phyloP scores from a whole-genome alignment of 2,888 invertebrate species.

The Lamellibrachia satsuma region DNA sequence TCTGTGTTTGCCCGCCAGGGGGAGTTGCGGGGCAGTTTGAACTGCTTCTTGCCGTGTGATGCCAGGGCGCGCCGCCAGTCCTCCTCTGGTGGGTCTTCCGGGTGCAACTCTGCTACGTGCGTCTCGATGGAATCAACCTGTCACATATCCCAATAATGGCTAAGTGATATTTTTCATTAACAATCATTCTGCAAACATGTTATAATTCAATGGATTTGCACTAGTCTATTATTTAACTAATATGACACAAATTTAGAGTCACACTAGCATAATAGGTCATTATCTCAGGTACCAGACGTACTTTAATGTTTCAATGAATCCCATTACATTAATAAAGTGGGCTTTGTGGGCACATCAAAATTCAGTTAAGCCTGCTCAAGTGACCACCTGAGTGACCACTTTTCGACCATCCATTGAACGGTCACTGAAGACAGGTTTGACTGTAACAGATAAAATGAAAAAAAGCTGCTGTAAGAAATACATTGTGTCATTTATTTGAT shows the following conservation, averaged over 20 bases:
- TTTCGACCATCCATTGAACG: no score
- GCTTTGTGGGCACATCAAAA: no score
- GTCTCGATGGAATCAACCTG: background rate
- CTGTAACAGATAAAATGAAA: background rate
- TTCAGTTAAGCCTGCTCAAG: no score
- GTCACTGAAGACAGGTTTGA: no score
- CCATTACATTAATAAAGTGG: no score
- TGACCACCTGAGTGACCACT: no score
- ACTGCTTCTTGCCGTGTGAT: background rate
- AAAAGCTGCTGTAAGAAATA: background rate
- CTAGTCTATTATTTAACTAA: no score
- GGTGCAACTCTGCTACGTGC: background rate
- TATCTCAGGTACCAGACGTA: background rate
- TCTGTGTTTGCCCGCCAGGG: background rate
- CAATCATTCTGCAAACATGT: no score
- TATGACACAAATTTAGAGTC: background rate
- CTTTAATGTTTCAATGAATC: background rate
- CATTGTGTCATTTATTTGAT: background rate
- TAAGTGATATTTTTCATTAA: no score
- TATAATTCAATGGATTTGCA: no score
- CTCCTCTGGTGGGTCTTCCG: background rate
- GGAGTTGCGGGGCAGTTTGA: conserved; percentile 6
- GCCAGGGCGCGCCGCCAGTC: conserved; percentile 2
- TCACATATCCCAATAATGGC: background rate
- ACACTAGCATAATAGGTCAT: no score